Evolutionary conservation across 2,888 invertebrate genomes (phyloP), one percentile per base, ranked within the genome.

Genomic region (Coelopa pilipes): DNA sequence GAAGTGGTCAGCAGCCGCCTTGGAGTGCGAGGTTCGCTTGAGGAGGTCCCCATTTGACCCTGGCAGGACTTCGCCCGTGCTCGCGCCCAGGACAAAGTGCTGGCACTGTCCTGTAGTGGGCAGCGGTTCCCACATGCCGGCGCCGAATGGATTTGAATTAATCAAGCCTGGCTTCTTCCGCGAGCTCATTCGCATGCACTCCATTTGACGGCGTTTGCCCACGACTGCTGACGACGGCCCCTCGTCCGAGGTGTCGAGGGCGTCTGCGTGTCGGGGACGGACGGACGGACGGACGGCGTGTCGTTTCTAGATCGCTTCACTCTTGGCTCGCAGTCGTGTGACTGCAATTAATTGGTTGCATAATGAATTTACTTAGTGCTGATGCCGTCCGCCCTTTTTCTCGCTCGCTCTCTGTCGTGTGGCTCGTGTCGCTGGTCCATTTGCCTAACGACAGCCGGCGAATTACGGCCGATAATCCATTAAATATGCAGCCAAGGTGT

Each of bases 91-190:
- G 70, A 55, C 67, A 73, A 75, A 66, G 73, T 60, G 70, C 70
- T 69, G 57, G 13, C 66, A 15, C 5, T 17, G 24, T 10, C 34
- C 24, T 10, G 49, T 49, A 50, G 21, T 21, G 34, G 24, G 60
- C 59, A 70, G 60, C 60, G 15, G 67, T 24, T 71, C 60, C 63
- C 63, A 75, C 71, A 73, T 65, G 24, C 70, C 77, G 78, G 71
- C 75, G 77, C 76, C 78, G 74, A 79, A 82, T 83, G 82, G 81
- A 82, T 83, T 80, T 75, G 78, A 80, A 80, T 83, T 83, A 84
- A 84, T 84, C 82, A 80, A 77, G 78, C 76, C 79, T 76, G 80
- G 77, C 80, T 77, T 55, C 70, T 55, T 47, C 53, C 59, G 2
- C 34, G 15, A 34, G 7, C 34, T 34, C 34, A 34, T 34, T 34